A percentile compares a stretch with the other conserved stretches of the same genome.
These are phyloP conservation scores for Henicopernis longicauda DNA, from an alignment of 2,113 vertebrate genomes.

Conservation along the genomic window DNA sequence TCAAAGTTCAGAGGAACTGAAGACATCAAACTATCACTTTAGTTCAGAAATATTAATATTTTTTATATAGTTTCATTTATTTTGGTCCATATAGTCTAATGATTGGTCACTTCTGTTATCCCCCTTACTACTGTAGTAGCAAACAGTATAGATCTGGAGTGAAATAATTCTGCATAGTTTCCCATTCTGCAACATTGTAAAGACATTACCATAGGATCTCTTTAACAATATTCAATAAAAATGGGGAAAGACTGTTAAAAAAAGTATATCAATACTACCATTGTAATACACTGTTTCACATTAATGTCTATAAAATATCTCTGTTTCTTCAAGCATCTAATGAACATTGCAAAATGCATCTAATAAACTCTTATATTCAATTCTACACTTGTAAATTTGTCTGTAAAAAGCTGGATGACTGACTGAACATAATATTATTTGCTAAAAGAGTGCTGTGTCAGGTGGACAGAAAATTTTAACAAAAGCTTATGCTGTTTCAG, in stretches of 20 bases:
- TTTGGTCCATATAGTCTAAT: neutral
- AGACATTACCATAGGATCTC: neutral
- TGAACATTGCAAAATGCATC: neutral
- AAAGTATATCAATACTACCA: neutral
- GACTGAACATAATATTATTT: neutral
- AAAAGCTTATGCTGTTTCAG: neutral
- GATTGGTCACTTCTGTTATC: neutral
- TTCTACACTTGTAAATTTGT: neutral
- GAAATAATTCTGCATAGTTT: neutral
- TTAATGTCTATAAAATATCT: neutral
- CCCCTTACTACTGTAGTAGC: neutral
- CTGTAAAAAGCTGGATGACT: neutral
- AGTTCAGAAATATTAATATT: neutral
- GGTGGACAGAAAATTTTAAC: neutral
- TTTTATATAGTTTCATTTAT: neutral
- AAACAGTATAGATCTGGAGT: neutral
- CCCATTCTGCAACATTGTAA: neutral
- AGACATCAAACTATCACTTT: neutral
- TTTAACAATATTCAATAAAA: neutral
- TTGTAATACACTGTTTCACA: neutral
- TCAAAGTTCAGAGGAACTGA: neutral
- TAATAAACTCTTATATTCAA: neutral
- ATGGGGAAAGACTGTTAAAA: neutral
- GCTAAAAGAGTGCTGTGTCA: neutral
- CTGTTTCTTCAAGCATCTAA: neutral